Evolutionary conservation across 2,888 invertebrate species (phyloP), one percentile per base, ranked within the genome.

Genomic region (Hirtodrosophila confusa): DNA sequence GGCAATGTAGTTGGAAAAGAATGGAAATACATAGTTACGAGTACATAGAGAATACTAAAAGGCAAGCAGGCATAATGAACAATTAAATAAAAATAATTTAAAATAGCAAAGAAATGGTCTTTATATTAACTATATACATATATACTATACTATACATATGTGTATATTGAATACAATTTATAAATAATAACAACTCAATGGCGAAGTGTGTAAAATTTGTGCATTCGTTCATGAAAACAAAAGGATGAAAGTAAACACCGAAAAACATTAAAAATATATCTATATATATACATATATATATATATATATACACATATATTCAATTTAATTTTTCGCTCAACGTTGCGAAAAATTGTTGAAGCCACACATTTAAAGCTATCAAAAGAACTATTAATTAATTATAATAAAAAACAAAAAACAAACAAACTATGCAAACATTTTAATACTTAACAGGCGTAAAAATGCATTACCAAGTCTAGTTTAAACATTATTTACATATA

Each of bases 171-270:
- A 84, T 70, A 82, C 74, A 88, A 82, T 79, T 87, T 75, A 88
- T 89, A 75, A 89, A 89, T 85, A 85, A 89, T 84, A 66, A 77
- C 71, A 88, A 75, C 55, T 63, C 68, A 71, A 88, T 80, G 84
- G 65, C 84, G 84, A 84, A 84, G 88, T 86, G 79, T 88, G 88
- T 88, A 86, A 85, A 85, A 86, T 68, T 74, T 80, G 85, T 84
- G 87, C 85, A 85, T 85, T 88, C 84, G 84, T 82, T 88, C 84
- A 87, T 87, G 74, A 86, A 80, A 86, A 88, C 77, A 79, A 88
- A 88, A 89, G 89, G 90, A 90, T 90, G 88, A 89, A 89, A 89
- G 90, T 85, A 89, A 88, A 89, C 86, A 89, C 89, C 89, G 86
- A 88, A 86, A 89, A 85, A 89, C 75, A 86, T 78, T 80, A 76